Evolutionary conservation across 2,888 invertebrate genomes (phyloP), one percentile per base, ranked within the genome.

Genomic region (Synergus umbraculus): DNA sequence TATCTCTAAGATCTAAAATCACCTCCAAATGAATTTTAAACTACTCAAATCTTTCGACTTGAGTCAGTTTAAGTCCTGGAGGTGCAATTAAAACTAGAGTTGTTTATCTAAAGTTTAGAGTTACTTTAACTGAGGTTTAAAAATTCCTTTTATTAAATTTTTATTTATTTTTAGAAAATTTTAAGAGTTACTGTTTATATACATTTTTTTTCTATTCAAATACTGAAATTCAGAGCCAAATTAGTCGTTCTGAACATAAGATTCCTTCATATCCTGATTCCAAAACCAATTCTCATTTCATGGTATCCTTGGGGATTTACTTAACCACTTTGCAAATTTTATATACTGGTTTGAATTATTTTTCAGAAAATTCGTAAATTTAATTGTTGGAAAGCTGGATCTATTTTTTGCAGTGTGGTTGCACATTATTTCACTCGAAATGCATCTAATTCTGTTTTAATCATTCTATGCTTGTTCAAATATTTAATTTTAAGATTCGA

Each of bases 181-280:
- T 63, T 4, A 22, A 60, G 4, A 60, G 22, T 9, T 1, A 13
- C 29, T 10, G 12, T 60, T 3, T 22, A 46, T 12, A 46, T 12
- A 46, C 7, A 13, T 13, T 5, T 12, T 29, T 22, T 63, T 63
- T 29, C 12, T 7, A 13, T 0, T 60, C 12, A 22, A 12, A 18
- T 58, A 44, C 44, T 44, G 10, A 2, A 58, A 58, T n/a, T 10
- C 58, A 4, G 3, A 46, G 44, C 46, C 18, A 67, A 12, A 44
- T 49, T 8, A 12, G 15, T 54, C 13, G 10, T 46, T 46, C n/a
- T 73, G 49, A 54, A 73, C 15, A 58, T 49, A 54, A 73, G 10
- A 58, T 73, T 73, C 54, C 49, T 73, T 41, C 18, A n/a, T 18
- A 58, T 49, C 73, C 54, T 58, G 12, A 73, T 73, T 73, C 73